Evolutionary conservation across 2,888 invertebrate species (phyloP).

Genomic region (Drosophila mayaguana): DNA sequence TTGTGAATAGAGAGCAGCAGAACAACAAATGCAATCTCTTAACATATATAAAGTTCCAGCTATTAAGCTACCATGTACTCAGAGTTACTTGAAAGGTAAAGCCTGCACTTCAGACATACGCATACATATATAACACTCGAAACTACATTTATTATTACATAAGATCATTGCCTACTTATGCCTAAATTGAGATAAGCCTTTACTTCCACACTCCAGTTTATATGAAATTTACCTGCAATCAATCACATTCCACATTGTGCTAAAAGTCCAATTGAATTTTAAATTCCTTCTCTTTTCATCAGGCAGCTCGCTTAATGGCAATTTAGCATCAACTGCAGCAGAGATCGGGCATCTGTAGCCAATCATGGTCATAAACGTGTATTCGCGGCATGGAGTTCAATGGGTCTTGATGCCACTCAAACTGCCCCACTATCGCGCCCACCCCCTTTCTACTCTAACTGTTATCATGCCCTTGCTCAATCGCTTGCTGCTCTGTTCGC

Average conservation of each 20-base stretch:
- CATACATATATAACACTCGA: too few relatives aligned
- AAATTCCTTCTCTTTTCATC: not conserved
- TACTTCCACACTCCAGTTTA: not conserved
- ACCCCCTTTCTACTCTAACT: not conserved
- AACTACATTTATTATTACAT: too few relatives aligned
- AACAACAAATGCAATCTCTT: too few relatives aligned
- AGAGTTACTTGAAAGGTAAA: too few relatives aligned
- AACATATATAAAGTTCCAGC: too few relatives aligned
- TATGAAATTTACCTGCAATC: not conserved
- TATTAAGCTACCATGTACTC: too few relatives aligned
- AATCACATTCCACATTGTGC: too few relatives aligned
- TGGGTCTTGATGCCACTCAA: not conserved
- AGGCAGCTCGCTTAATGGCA: not conserved
- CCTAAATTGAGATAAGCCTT: not conserved
- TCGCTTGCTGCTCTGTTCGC: constrained; percentile 1
- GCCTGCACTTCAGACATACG: too few relatives aligned
- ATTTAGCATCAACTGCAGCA: constrained; percentile 28
- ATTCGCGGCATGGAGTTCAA: constrained; percentile 7
- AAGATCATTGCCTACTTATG: not conserved
- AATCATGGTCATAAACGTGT: constrained; percentile 25
- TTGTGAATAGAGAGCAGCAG: too few relatives aligned
- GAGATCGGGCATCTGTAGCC: constrained; percentile 16
- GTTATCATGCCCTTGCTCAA: not conserved
- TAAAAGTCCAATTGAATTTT: not conserved
- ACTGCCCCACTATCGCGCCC: not conserved